Base-by-base conservation (phyloP, 2,888 invertebrate genomes). In the Phorcus lineatus region DNA sequence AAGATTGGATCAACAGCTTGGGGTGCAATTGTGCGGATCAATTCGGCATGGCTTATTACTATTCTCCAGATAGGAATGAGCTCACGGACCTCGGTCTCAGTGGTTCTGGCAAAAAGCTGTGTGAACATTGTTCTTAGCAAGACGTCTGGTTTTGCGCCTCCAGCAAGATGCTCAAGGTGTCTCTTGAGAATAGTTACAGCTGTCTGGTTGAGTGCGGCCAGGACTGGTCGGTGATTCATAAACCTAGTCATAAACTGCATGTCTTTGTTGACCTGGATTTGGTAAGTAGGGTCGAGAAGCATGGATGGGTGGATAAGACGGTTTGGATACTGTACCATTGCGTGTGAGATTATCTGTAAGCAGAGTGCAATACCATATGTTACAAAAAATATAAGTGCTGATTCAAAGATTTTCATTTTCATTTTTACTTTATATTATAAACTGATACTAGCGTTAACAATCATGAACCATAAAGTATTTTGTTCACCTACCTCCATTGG, bases 401-500 rank as follows among this genome's bases (percentile, higher is more conserved):
- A 11, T 47, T 47, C 1, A 36, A 36, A 2, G 7, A 36, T n/a
- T n/a, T n/a, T n/a, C n/a, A n/a, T n/a, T n/a, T n/a, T n/a, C n/a
- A n/a, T n/a, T n/a, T n/a, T n/a, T n/a, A n/a, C n/a, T n/a, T n/a
- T n/a, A n/a, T n/a, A n/a, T n/a, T n/a, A n/a, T n/a, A n/a, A n/a
- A n/a, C n/a, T n/a, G n/a, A n/a, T n/a, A n/a, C n/a, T n/a, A n/a
- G n/a, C n/a, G n/a, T n/a, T n/a, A n/a, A 36, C 36, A 36, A 36
- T 36, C 7, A 36, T 36, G 3, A 36, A 7, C 36, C 36, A 6
- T 3, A 36, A n/a, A n/a, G n/a, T n/a, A n/a, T n/a, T n/a, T n/a
- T n/a, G n/a, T 24, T 22, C 2, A 55, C 76, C 77, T 77, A 88
- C 88, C 81, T 84, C 84, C 84, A 85, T 86, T 52, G 83, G 80